Base-by-base conservation (phyloP, 2,888 invertebrate genomes). In the Vandiemenella viatica region DNA sequence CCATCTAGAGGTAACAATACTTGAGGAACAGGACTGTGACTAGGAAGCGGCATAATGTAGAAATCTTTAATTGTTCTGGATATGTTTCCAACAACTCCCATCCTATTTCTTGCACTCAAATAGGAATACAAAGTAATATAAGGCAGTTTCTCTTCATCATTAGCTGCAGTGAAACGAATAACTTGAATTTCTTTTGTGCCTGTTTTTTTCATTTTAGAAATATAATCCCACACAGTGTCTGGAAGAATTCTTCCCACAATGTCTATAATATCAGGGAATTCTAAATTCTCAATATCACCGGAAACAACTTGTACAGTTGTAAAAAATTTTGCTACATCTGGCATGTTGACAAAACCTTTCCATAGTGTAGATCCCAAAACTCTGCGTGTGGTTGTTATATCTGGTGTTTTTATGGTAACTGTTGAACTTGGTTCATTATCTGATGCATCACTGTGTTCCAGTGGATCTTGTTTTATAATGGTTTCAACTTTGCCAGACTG, bases 241-340 rank as follows among this genome's bases (percentile, higher is more conserved):
- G 90, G 90, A 47, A 81, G 79, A 60, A 96, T 93, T 58, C 96
- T 75, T 1, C 96, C 96, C 13, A 93, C 90, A 26, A 96, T 84
- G 60, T 86, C 85, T 20, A 93, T 69, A 49, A 83, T 81, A 45
- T 79, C 73, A 4, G 83, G 81, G 26, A 93, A 67, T 62, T 86
- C 83, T 18, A 86, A 67, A 53, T 80, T 79, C 22, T 70, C 64
- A 26, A 80, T 75, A 56, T 78, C 77, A 13, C 83, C 83, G 51
- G 74, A 72, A 40, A 90, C 84, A 63, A 83, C 80, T 61, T 85
- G 82, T 4, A 89, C 83, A 10, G 81, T 77, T 7, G 89, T 84
- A 57, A 83, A 80, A 61, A 92, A 90, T 58, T 87, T 81, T 0
- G 90, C 85, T 1, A 92, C 87, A 61, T 93, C 93, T 5, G 85